A percentile compares a stretch with the other conserved stretches of the same genome.
These are phyloP conservation scores for Apostichopus parvimensis DNA, from an alignment of 35 echinoderm and acorn worm genomes.

Conservation along the genomic window DNA sequence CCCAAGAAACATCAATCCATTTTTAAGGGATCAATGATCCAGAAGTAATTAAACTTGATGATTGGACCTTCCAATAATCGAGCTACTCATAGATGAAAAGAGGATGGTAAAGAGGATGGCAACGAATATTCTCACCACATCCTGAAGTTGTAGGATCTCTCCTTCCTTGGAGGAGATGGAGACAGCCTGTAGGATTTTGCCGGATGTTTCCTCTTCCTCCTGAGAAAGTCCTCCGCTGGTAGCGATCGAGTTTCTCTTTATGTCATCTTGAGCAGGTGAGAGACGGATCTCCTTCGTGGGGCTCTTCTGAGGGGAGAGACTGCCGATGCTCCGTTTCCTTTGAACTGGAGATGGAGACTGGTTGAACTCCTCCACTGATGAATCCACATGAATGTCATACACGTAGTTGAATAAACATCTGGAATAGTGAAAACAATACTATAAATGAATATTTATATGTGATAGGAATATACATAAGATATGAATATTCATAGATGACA, in stretches of 20 bases:
- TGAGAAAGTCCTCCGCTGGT: conserved; percentile 36
- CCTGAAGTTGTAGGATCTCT: conserved; percentile 71
- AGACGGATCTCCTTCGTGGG: conserved; percentile 53
- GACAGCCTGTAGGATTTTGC: conserved; percentile 68
- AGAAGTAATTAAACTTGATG: no score
- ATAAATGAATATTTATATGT: not conserved
- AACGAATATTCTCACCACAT: conserved; percentile 56
- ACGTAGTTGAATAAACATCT: conserved; percentile 92
- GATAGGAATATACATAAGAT: not conserved
- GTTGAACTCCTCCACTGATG: not conserved
- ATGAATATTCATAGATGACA: no score
- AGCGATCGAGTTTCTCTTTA: conserved; percentile 39
- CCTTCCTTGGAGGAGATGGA: conserved; percentile 94
- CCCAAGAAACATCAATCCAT: no score
- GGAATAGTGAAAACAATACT: not conserved
- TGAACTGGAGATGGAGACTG: conserved; percentile 34
- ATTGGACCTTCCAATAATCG: no score
- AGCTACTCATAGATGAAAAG: no score
- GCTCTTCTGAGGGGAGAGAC: conserved; percentile 73
- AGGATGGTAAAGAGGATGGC: no score
- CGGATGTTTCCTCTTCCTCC: conserved; percentile 46
- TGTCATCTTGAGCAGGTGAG: conserved; percentile 33
- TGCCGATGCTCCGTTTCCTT: not conserved
- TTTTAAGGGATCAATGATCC: no score
- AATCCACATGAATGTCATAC: conserved; percentile 85